Percentiles rank a stretch among this genome's conserved stretches.
Conservation (phyloP, 2,888 invertebrate genomes). For the Drosophila anomelani region DNA sequence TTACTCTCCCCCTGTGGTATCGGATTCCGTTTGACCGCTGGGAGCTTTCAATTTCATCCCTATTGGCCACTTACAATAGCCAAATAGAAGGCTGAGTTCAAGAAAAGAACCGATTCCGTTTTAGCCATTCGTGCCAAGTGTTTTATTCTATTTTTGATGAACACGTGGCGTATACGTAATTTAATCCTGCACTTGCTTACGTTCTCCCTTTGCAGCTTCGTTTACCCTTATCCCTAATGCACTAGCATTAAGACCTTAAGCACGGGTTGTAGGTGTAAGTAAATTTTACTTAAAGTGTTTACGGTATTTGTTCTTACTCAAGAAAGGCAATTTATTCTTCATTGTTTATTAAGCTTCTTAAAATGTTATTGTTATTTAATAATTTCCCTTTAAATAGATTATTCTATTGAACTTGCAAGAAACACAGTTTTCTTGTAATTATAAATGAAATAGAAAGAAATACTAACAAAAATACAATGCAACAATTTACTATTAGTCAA, state of each 20-base stretch:
- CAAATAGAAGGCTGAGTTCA: slow-evolving; percentile 17
- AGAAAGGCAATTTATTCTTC: background rate
- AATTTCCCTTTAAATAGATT: too few species aligned
- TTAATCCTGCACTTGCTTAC: slow-evolving; percentile 12
- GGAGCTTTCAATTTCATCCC: slow-evolving; percentile 54
- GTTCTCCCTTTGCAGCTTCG: slow-evolving; percentile 12
- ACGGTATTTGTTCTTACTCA: background rate
- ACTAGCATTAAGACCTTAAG: slow-evolving; percentile 43
- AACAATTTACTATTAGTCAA: too few species aligned
- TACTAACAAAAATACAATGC: too few species aligned
- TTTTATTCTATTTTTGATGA: slow-evolving; percentile 31
- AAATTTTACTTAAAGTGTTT: background rate
- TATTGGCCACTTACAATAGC: slow-evolving; percentile 39
- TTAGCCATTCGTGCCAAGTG: slow-evolving; percentile 48
- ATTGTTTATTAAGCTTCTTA: background rate
- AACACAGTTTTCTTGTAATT: too few species aligned
- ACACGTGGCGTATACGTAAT: slow-evolving; percentile 52
- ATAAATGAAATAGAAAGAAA: too few species aligned
- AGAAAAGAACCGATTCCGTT: slow-evolving; percentile 36
- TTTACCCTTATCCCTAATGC: slow-evolving; percentile 27
- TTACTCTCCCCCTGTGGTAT: slow-evolving; percentile 19
- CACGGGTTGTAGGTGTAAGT: background rate
- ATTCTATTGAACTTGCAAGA: too few species aligned
- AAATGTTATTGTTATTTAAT: background rate
- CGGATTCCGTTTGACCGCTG: slow-evolving; percentile 33